Evolutionary conservation across 2,113 vertebrate species (phyloP).

Genomic region (Xenopus laevis): DNA sequence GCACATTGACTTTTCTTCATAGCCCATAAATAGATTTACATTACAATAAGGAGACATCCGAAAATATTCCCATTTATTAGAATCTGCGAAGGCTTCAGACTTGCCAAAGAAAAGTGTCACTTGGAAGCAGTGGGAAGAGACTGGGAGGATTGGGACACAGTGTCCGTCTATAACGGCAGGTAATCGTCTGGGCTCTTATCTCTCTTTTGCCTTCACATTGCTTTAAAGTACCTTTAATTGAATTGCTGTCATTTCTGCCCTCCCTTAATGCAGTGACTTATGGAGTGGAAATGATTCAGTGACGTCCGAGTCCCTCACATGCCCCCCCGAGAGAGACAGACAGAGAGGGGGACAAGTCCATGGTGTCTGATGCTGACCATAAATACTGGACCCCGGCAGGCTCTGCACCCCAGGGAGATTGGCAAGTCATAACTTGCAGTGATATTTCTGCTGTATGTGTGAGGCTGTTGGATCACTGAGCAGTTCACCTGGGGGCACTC

Average conservation of each 20-base stretch:
- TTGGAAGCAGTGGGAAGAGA: background rate
- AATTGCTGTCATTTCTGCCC: conserved; percentile 56
- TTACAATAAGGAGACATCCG: background rate
- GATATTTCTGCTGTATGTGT: conserved; percentile 18
- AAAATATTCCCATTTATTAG: conserved; percentile 4
- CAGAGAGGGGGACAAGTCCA: conserved; percentile 8
- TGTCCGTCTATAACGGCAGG: conserved; percentile 41
- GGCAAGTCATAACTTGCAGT: conserved; percentile 27
- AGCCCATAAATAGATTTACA: conserved; percentile 1
- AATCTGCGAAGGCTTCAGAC: background rate
- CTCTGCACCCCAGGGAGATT: conserved; percentile 10
- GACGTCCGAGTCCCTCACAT: conserved; percentile 49
- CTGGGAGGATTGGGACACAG: conserved; percentile 2
- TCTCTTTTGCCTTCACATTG: conserved; percentile 26
- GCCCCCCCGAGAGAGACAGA: background rate
- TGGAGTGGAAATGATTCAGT: conserved; percentile 44
- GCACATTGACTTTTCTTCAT: background rate
- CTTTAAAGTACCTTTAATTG: conserved; percentile 54
- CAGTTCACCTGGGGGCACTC: conserved; percentile 15
- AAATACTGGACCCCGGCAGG: conserved; percentile 46
- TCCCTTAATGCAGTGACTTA: conserved; percentile 51
- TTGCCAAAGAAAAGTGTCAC: background rate
- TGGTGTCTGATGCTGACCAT: conserved; percentile 44
- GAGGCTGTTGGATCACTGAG: conserved; percentile 7
- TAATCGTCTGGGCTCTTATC: conserved; percentile 37